phyloP scores from a whole-genome alignment of 2,888 invertebrate genomes.

The Pseudanteris insignis region DNA sequence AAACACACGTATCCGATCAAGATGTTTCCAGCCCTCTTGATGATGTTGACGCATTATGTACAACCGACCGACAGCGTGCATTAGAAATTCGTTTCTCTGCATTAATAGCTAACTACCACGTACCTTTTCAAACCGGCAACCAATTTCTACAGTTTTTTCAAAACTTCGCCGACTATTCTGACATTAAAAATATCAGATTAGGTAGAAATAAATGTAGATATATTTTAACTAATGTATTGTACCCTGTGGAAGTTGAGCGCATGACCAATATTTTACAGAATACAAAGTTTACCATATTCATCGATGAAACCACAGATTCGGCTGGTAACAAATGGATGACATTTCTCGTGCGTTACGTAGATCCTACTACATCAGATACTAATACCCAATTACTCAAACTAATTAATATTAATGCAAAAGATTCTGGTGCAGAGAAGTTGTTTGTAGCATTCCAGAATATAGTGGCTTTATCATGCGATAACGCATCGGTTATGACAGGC shows the following conservation, averaged over 20 bases:
- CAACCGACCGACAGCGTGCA: neutral
- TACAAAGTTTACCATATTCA: constrained; percentile 15
- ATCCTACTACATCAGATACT: constrained; percentile 1
- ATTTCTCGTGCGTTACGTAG: constrained; percentile 12
- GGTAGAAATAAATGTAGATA: constrained; percentile 1
- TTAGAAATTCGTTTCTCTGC: constrained; percentile 4
- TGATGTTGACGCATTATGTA: neutral
- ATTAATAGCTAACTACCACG: neutral
- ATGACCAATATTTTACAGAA: constrained; percentile 2
- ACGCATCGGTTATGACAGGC: constrained; percentile 43
- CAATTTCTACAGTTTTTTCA: neutral
- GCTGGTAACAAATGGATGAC: constrained; percentile 18
- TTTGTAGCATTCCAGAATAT: constrained; percentile 17
- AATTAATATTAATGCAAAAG: constrained; percentile 9
- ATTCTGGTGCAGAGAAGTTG: constrained; percentile 11
- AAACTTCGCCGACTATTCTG: neutral
- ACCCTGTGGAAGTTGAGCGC: constrained; percentile 2
- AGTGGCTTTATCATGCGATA: constrained; percentile 32
- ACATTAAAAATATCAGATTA: neutral
- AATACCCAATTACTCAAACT: constrained; percentile 4
- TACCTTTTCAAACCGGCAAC: neutral
- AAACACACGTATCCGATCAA: too few relatives aligned
- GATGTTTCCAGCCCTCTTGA: neutral
- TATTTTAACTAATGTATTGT: constrained; percentile 12
- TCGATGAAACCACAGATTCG: constrained; percentile 16